Evolutionary conservation across 35 echinoderm and acorn worm genomes (phyloP).

Genomic region (Acanthaster planci): DNA sequence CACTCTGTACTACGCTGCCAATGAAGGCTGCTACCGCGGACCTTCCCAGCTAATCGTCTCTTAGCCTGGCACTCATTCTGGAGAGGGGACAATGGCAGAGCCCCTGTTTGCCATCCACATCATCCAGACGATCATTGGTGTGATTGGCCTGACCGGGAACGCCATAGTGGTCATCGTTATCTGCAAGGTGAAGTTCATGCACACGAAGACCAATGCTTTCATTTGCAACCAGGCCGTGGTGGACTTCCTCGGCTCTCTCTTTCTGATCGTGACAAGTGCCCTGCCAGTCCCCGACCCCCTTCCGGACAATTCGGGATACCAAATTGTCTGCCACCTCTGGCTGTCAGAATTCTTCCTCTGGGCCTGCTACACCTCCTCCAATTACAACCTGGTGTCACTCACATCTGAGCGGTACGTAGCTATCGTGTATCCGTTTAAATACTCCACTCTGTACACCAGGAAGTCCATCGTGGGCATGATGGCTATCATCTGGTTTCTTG

Average conservation of each 20-base stretch:
- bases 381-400: slow-evolving; percentile 62
- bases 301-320: neutral
- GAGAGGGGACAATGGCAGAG: slow-evolving; percentile 3
- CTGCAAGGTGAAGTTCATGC: slow-evolving; percentile 8
- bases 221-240: slow-evolving; percentile 44
- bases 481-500: slow-evolving; percentile 58
- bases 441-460: slow-evolving; percentile 39
- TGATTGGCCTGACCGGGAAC: slow-evolving; percentile 46
- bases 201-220: slow-evolving; percentile 46
- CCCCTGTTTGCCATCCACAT: neutral
- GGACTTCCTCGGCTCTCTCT: slow-evolving; percentile 30
- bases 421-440: slow-evolving; percentile 60
- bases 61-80: too few relatives aligned
- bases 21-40: too few relatives aligned
- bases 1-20: too few relatives aligned
- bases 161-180: slow-evolving; percentile 25
- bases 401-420: slow-evolving; percentile 74
- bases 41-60: too few relatives aligned
- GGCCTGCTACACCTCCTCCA: slow-evolving; percentile 66
- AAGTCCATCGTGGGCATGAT: slow-evolving; percentile 41
- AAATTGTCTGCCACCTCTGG: slow-evolving; percentile 75
- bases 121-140: slow-evolving; percentile 37
- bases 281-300: neutral
- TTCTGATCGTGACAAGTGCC: slow-evolving; percentile 22
- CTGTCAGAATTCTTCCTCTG: slow-evolving; percentile 61